Conservation (phyloP, 2,797 vertebrate species). For the Adrianichthys oophorus region DNA sequence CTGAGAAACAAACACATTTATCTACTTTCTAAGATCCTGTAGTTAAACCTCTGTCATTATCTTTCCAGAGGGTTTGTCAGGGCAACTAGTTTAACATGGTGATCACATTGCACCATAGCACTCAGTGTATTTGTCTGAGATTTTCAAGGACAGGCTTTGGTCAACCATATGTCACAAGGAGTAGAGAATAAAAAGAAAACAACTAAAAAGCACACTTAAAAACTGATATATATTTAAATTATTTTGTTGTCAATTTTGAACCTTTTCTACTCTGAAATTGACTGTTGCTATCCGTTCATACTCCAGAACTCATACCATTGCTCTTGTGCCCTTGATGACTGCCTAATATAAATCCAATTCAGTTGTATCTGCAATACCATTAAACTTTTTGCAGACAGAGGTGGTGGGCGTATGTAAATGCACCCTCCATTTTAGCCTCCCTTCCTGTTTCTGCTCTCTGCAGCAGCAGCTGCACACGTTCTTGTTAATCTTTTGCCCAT, state of each 20-base stretch:
- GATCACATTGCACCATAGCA: conserved; percentile 5
- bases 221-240: too few species aligned
- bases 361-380: conserved; percentile 37
- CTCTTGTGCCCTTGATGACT: conserved; percentile 8
- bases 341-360: conserved; percentile 15
- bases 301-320: neutral
- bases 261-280: neutral
- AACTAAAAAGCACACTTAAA: too few species aligned
- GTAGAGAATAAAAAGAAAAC: neutral
- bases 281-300: neutral
- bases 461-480: conserved; percentile 21
- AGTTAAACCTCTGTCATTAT: neutral
- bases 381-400: conserved; percentile 45
- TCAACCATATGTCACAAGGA: neutral
- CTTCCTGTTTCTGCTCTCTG: conserved; percentile 10
- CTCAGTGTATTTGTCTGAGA: neutral
- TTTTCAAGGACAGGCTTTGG: neutral
- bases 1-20: neutral
- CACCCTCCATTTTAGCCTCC: conserved; percentile 40
- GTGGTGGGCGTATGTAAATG: conserved; percentile 61
- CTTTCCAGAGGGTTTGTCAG: conserved; percentile 1
- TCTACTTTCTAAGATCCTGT: neutral
- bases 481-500: conserved; percentile 21
- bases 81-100: conserved; percentile 18
- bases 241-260: neutral